Conservation (phyloP, 2,797 vertebrate genomes). For the Myoxocephalus aenaeus region DNA sequence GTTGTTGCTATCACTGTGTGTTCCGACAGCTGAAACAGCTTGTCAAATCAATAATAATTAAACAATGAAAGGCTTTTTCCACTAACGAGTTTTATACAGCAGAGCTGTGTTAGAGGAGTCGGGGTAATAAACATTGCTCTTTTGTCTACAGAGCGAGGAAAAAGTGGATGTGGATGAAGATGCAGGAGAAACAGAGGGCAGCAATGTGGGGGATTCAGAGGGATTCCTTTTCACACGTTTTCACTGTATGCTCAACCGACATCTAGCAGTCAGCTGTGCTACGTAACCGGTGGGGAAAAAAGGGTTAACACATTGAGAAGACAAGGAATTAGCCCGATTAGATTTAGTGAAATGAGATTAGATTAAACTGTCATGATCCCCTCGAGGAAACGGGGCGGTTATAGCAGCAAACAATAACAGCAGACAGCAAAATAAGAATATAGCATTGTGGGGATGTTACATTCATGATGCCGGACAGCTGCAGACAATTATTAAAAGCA, state of each 20-base stretch:
- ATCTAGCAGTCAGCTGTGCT: not conserved
- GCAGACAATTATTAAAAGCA: constrained; percentile 22
- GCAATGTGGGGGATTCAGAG: not conserved
- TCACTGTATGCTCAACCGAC: not conserved
- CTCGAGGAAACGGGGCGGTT: not conserved
- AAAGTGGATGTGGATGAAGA: not conserved
- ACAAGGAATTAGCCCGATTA: constrained; percentile 21
- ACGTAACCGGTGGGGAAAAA: not conserved
- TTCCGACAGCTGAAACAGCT: constrained; percentile 62
- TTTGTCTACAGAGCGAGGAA: constrained; percentile 44
- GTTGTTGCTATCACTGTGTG: constrained; percentile 56
- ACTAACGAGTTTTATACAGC: constrained; percentile 71
- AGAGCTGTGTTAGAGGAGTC: constrained; percentile 61
- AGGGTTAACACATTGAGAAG: constrained; percentile 28
- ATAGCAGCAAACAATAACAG: constrained; percentile 27
- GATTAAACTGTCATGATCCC: constrained; percentile 25
- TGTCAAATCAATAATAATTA: constrained; percentile 85
- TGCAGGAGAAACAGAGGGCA: constrained; percentile 32
- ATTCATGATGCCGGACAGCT: not conserved
- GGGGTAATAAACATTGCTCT: constrained; percentile 65
- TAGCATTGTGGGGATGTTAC: constrained; percentile 17
- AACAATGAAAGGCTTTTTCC: constrained; percentile 67
- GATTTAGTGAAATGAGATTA: constrained; percentile 24
- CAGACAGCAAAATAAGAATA: constrained; percentile 8
- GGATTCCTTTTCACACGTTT: not conserved